Evolutionary conservation across 1,140 invertebrate genomes (phyloP).

Genomic region (Uloborus diversus): DNA sequence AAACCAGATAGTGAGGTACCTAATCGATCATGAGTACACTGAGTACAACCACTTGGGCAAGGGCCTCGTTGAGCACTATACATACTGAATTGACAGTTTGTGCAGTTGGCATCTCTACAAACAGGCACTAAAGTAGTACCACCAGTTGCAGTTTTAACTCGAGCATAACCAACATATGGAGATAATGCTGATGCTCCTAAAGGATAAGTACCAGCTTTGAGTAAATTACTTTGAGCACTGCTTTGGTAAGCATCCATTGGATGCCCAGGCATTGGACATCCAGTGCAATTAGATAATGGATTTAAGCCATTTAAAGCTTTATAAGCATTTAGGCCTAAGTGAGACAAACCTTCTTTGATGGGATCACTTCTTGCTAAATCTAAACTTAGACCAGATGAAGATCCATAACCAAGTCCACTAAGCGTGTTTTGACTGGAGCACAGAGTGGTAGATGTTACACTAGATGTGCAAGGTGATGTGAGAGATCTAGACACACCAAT

Average conservation of each 20-base stretch:
- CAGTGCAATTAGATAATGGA: slow-evolving; percentile 48
- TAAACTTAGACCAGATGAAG: slow-evolving; percentile 39
- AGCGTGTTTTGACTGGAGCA: slow-evolving; percentile 57
- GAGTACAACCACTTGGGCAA: slow-evolving; percentile 91
- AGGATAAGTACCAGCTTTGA: slow-evolving; percentile 51
- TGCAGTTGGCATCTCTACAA: slow-evolving; percentile 95
- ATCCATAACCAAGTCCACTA: slow-evolving; percentile 57
- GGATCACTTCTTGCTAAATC: slow-evolving; percentile 47
- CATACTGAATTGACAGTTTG: slow-evolving; percentile 89
- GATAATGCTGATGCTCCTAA: slow-evolving; percentile 58
- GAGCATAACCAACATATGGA: slow-evolving; percentile 78
- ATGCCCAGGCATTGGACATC: slow-evolving; percentile 59
- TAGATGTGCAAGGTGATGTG: neutral
- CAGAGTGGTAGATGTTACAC: slow-evolving; percentile 19
- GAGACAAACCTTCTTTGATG: slow-evolving; percentile 47
- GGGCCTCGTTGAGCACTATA: slow-evolving; percentile 75
- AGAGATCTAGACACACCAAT: neutral
- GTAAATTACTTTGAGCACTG: slow-evolving; percentile 35
- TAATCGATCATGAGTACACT: slow-evolving; percentile 93
- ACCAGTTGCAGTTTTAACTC: slow-evolving; percentile 89
- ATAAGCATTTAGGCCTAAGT: slow-evolving; percentile 52
- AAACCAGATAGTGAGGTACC: slow-evolving; percentile 72
- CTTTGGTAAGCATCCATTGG: slow-evolving; percentile 56
- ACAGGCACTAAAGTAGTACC: slow-evolving; percentile 90
- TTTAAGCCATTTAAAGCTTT: slow-evolving; percentile 48